Conservation (phyloP, 2,797 vertebrate genomes). For the Uromys caudimaculatus region DNA sequence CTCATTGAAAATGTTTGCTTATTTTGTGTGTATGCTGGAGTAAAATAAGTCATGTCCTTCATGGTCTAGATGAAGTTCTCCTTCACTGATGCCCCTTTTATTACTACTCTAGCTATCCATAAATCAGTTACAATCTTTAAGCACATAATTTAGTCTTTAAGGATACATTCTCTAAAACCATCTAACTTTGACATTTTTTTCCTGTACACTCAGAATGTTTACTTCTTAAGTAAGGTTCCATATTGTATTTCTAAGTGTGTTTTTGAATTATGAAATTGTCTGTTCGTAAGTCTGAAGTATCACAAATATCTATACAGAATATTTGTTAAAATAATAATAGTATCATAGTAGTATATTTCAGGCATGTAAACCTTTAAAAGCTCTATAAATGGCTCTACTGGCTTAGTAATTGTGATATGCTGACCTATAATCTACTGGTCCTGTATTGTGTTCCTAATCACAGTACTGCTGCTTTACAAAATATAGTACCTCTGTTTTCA, state of each 20-base stretch:
- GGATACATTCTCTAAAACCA: background rate
- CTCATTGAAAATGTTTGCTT: background rate
- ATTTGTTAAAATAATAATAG: background rate
- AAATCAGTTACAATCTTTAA: background rate
- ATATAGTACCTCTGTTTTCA: background rate
- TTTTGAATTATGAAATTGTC: background rate
- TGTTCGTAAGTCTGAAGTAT: background rate
- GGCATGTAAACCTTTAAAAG: background rate
- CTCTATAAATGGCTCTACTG: background rate
- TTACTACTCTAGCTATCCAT: background rate
- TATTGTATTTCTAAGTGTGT: background rate
- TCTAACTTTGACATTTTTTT: background rate
- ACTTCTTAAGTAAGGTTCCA: background rate
- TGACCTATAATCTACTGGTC: background rate
- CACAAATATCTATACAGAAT: background rate
- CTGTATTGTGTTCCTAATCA: background rate
- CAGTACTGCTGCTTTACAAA: background rate
- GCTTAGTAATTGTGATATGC: background rate
- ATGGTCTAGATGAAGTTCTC: background rate
- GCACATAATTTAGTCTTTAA: background rate
- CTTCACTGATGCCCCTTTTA: background rate
- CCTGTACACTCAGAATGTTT: background rate
- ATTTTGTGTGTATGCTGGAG: background rate
- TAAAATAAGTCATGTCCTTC: background rate
- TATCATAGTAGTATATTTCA: background rate